Evolutionary conservation across 2,113 vertebrate species (phyloP).

Genomic region (Crotalus tigris): DNA sequence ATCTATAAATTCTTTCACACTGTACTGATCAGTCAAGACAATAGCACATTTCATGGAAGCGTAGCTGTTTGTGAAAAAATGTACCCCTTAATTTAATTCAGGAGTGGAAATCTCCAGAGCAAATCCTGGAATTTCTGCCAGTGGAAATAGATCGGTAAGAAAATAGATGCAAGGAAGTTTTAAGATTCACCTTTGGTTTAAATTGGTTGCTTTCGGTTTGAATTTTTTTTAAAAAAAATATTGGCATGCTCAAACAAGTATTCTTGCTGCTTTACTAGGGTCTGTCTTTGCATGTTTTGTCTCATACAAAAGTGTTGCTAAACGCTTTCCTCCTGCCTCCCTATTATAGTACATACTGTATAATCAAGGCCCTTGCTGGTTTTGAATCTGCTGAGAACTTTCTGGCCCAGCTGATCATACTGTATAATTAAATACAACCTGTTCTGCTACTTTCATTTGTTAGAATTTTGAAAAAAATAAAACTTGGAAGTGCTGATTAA

Average conservation of each 20-base stretch:
- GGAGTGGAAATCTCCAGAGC: not conserved
- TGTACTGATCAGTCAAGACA: not conserved
- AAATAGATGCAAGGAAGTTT: not conserved
- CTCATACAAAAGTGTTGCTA: not conserved
- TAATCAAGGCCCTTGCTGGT: not conserved
- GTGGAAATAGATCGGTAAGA: not conserved
- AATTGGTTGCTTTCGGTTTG: not conserved
- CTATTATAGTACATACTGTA: not conserved
- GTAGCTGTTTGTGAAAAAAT: not conserved
- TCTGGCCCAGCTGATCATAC: not conserved
- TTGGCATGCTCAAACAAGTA: not conserved
- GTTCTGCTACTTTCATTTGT: not conserved
- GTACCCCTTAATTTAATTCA: not conserved
- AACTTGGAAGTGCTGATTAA: not conserved
- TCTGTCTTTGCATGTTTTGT: not conserved
- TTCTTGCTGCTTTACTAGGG: not conserved
- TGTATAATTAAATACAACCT: not conserved
- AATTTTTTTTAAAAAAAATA: not conserved
- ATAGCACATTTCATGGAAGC: not conserved
- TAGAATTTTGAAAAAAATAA: not conserved
- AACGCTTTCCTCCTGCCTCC: accelerated
- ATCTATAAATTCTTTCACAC: not conserved
- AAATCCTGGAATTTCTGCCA: not conserved
- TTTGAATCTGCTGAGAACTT: not conserved
- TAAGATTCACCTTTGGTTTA: not conserved